Evolutionary conservation across 1,140 invertebrate species (phyloP), one percentile per base, ranked within the genome.

Genomic region (Drosophila albomicans): DNA sequence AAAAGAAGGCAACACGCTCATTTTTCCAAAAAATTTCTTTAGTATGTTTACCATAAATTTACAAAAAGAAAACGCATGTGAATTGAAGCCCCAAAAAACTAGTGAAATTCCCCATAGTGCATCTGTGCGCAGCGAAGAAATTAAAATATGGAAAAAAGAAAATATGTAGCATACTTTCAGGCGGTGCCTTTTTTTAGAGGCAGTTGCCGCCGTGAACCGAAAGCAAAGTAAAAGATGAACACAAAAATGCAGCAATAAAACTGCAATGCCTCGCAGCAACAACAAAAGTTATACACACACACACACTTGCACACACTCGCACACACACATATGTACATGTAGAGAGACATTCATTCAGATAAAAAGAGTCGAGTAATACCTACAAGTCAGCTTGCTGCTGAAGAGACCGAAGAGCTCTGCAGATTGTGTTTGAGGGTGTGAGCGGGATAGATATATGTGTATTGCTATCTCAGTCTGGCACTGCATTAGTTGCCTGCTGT

Each of bases 401-500:
- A 7, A 16, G 11, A 25, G 46, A 20, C 6, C 15, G 6, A 15
- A 16, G 25, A n/a, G 25, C 20, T 25, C 20, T 25, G 20, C 3
- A 16, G 48, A 51, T 20, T 28, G 20, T 11, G 20, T 25, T 6
- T 13, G 16, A 48, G 54, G 35, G 30, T 25, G 68, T 8, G 8
- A 28, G 25, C 7, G 16, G 30, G 32, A 1, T 15, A 8, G 3
- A 7, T 11, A 11, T 32, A 8, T n/a, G 54, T 20, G 35, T 45
- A 54, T 69, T 52, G 46, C 67, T 25, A 46, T 78, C 70, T 74
- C 64, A 61, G 32, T 78, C 78, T 88, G 72, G 62, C 79, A 79
- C 76, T 88, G 84, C 82, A 86, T 86, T 86, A 88, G 82, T 80
- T 88, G 76, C 72, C 82, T 82, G 84, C 82, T 88, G 84, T 86